Conservation (phyloP, 2,888 invertebrate genomes). For the Trissonchulus latispiculum region DNA sequence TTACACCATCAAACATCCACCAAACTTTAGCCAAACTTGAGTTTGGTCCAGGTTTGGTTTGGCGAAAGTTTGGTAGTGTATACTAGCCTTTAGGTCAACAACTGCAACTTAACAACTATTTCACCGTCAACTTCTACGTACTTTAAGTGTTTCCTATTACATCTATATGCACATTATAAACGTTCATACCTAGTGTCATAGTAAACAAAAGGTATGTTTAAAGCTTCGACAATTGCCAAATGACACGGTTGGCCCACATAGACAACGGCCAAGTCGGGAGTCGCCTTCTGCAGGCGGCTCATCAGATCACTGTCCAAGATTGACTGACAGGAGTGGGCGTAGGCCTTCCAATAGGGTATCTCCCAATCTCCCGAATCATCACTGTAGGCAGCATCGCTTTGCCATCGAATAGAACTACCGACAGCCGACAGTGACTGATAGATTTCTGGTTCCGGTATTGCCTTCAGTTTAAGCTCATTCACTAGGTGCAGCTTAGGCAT, state of each 20-base stretch:
- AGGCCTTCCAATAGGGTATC: slow-evolving; percentile 35
- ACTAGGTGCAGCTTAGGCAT: slow-evolving; percentile 39
- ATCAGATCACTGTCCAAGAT: slow-evolving; percentile 39
- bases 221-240: slow-evolving; percentile 35
- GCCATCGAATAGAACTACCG: slow-evolving; percentile 25
- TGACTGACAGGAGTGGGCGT: slow-evolving; percentile 37
- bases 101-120: too few relatives aligned
- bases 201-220: slow-evolving; percentile 39
- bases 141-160: too few relatives aligned
- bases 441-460: slow-evolving; percentile 20
- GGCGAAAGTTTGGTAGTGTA: too few relatives aligned
- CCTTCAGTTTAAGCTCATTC: slow-evolving; percentile 38
- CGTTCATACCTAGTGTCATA: slow-evolving; percentile 31
- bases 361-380: slow-evolving; percentile 32
- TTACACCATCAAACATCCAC: too few relatives aligned
- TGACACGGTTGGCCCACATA: slow-evolving; percentile 41
- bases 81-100: too few relatives aligned
- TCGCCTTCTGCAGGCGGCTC: slow-evolving; percentile 35
- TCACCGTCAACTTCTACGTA: too few relatives aligned
- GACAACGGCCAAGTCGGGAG: slow-evolving; percentile 37
- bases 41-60: too few relatives aligned
- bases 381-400: background rate
- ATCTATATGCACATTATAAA: too few relatives aligned
- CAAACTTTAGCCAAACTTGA: too few relatives aligned
- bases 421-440: slow-evolving; percentile 35